Evolutionary conservation across 2,113 vertebrate species (phyloP), one percentile per base, ranked within the genome.

Genomic region (Crypturellus undulatus): DNA sequence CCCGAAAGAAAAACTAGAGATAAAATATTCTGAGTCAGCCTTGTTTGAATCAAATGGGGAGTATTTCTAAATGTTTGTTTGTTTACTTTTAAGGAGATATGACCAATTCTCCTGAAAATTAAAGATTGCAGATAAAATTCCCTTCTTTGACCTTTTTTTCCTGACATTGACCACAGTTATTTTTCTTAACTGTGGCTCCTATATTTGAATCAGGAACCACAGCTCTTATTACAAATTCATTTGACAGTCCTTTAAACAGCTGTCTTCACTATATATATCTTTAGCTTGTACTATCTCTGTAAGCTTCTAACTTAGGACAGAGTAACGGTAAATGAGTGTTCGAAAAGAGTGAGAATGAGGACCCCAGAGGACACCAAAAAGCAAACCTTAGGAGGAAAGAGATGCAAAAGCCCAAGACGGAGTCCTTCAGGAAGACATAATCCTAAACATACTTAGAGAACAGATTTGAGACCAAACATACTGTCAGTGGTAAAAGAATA

Each of bases 71-170:
- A 43, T 1, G 25, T 54, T 52, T 45, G 42, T 28, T 80, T 54
- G 67, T 4, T 9, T 54, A 22, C 67, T 56, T 75, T 6, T 9
- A 43, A 77, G 30, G 2, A 65, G 0, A 6, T 58, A 9, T 25
- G 43, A n/a, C 18, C 8, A 43, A 10, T 60, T 88, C 16, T 72
- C 6, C 12, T 30, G 32, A 83, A 72, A 69, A 70, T 80, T 73
- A 92, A 92, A 79, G 3, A 73, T 26, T 47, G 28, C 3, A 83
- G 62, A 75, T 36, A 75, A 93, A 85, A 38, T 4, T 69, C 22
- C 47, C 88, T 90, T 62, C 25, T 26, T 79, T 90, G 71, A 69
- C 67, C 43, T 92, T 95, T 68, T 58, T 88, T 58, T 20, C 17
- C n/a, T 63, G 60, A 92, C 77, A 63, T 30, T 60, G 82, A 92